A percentile compares a stretch with the other conserved stretches of the same genome.
phyloP scores from a whole-genome alignment of 2,888 invertebrate genomes.

The Silvanus unidentatus region DNA sequence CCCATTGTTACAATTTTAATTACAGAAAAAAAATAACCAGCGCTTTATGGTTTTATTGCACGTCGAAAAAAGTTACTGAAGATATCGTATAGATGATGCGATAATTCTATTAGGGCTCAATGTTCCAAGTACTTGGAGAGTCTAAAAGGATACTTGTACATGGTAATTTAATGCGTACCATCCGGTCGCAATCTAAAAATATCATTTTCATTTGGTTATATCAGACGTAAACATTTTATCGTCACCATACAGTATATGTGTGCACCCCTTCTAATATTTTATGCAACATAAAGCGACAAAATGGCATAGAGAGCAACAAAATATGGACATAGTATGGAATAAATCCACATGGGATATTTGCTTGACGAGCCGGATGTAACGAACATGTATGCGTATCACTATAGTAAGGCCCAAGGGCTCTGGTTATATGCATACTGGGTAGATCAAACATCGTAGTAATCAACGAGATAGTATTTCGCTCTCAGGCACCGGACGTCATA shows the following conservation, averaged over 20 bases:
- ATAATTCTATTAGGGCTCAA: no score
- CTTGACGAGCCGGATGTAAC: conserved; percentile 6
- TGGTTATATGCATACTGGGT: conserved; percentile 1
- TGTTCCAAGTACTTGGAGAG: no score
- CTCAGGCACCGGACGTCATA: conserved; percentile 6
- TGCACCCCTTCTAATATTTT: conserved; percentile 7
- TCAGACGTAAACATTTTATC: conserved; percentile 13
- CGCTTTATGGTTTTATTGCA: no score
- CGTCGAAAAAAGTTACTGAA: no score
- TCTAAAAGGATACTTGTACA: no score
- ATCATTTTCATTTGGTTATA: conserved; percentile 8
- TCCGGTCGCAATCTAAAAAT: background rate
- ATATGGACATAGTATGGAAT: conserved; percentile 20
- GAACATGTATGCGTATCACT: conserved; percentile 4
- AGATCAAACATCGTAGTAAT: conserved; percentile 6
- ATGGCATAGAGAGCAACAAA: conserved; percentile 10
- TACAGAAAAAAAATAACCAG: no score
- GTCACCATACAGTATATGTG: conserved; percentile 10
- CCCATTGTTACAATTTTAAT: no score
- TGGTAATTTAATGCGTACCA: background rate
- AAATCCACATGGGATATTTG: conserved; percentile 12
- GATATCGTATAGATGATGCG: no score
- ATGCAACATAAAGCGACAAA: conserved; percentile 8
- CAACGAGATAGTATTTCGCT: conserved; percentile 3
- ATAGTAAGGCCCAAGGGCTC: background rate